Evolutionary conservation across 2,113 vertebrate species (phyloP).

Genomic region (Stercorarius parasiticus): DNA sequence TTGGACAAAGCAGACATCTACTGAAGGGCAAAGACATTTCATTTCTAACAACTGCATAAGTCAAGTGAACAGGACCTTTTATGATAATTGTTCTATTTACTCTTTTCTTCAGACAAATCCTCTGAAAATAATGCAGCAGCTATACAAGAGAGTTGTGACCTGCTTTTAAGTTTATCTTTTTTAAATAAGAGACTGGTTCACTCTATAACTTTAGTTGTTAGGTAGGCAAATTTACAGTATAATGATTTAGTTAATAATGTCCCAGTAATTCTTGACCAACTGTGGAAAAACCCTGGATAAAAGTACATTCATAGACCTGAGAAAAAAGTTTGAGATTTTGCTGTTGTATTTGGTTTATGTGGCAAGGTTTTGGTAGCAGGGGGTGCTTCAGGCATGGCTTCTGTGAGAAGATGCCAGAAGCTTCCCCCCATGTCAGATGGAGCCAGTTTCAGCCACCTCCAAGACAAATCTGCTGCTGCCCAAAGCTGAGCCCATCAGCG

Average conservation of each 20-base stretch:
- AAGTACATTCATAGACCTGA: not conserved
- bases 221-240: not conserved
- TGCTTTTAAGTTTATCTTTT: not conserved
- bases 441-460: not conserved
- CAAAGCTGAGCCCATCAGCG: not conserved
- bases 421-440: accelerated
- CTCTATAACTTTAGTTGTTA: not conserved
- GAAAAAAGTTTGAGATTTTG: not conserved
- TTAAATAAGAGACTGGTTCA: not conserved
- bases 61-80: not conserved
- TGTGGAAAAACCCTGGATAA: not conserved
- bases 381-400: accelerated
- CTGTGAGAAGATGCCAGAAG: not conserved
- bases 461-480: accelerated
- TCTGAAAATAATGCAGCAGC: not conserved
- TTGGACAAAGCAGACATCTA: not conserved
- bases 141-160: not conserved
- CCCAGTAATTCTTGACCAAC: not conserved
- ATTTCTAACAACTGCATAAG: not conserved
- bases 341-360: not conserved
- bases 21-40: not conserved
- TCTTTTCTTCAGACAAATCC: not conserved
- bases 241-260: not conserved
- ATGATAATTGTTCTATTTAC: not conserved
- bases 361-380: not conserved